These are phyloP conservation scores for Coboldia fuscipes DNA, from an alignment of 1,140 invertebrate species.

Conservation along the genomic window DNA sequence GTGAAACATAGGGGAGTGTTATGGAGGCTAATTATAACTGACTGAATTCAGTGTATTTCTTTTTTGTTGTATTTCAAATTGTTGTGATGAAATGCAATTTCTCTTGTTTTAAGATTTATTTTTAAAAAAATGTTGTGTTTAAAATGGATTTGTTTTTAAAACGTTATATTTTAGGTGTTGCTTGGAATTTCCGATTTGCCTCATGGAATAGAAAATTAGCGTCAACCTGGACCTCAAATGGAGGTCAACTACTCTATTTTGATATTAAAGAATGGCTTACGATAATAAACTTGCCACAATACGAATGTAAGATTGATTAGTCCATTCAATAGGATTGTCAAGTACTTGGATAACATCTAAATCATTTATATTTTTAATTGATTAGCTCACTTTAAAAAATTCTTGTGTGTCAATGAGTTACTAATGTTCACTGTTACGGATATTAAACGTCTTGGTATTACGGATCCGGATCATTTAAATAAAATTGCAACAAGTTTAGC, in stretches of 20 bases:
- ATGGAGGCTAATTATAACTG: too few relatives aligned
- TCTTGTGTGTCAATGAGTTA: constrained; percentile 30
- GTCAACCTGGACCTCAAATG: constrained; percentile 11
- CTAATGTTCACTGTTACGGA: constrained; percentile 32
- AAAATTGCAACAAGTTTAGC: constrained; percentile 38
- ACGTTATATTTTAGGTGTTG: constrained; percentile 14
- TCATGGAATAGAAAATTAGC: constrained; percentile 5
- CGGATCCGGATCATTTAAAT: constrained; percentile 34
- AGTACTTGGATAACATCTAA: neutral
- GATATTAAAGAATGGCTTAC: constrained; percentile 14
- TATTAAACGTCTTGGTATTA: constrained; percentile 34
- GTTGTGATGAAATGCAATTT: too few relatives aligned
- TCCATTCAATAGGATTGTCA: constrained; percentile 7
- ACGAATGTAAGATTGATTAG: constrained; percentile 17
- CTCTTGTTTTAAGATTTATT: too few relatives aligned
- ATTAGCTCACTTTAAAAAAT: constrained; percentile 21
- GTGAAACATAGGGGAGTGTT: too few relatives aligned
- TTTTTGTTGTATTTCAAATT: too few relatives aligned
- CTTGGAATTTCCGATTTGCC: constrained; percentile 19
- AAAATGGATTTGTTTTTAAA: too few relatives aligned
- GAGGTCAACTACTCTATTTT: constrained; percentile 7
- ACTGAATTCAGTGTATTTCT: too few relatives aligned
- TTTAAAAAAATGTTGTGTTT: too few relatives aligned
- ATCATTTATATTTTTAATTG: neutral
- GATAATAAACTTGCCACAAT: constrained; percentile 15